Evolutionary conservation across 2,888 invertebrate genomes (phyloP), one percentile per base, ranked within the genome.

Genomic region (Aphidoletes aphidimyza): DNA sequence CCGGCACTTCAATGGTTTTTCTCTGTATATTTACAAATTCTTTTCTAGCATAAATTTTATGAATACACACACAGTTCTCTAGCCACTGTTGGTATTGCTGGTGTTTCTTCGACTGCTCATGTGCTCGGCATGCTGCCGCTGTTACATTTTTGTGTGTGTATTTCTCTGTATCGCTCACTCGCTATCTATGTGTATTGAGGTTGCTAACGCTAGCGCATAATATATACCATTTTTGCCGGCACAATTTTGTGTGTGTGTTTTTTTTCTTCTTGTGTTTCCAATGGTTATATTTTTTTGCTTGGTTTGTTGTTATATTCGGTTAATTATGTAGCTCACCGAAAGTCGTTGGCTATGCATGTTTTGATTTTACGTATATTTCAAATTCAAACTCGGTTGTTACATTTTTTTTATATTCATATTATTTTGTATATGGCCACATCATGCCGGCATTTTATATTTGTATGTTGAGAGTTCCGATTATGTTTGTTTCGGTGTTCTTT

Each of bases 31-130:
- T 69, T 69, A 69, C 69, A 69, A 69, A 69, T 69, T 69, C 69
- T 69, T 69, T 69, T 69, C 69, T 69, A 69, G 69, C 69, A 69
- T 69, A 69, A 69, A 69, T 69, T 69, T 69, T 69, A 69, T 69
- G 69, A 69, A 69, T 69, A 69, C 69, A 69, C n/a, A n/a, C n/a
- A 30, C 30, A 69, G 69, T 30, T 69, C 3, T 47, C n/a, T n/a
- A n/a, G 19, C 47, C 3, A 54, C 54, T 54, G 69, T 69, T 69
- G 69, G 69, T 30, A 19, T 69, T 69, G 30, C 69, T 69, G 69
- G 14, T 30, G 69, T 69, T 69, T 69, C 69, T 69, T 69, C 30
- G 69, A 30, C n/a, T 19, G n/a, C 69, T 69, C 69, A 69, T 69
- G 26, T 34, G 69, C 69, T 30, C 69, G 69, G 34, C 30, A 54